A percentile compares a stretch with the other conserved stretches of the same genome.
phyloP scores from a whole-genome alignment of 2,797 vertebrate species.

The Notolabrus celidotus region DNA sequence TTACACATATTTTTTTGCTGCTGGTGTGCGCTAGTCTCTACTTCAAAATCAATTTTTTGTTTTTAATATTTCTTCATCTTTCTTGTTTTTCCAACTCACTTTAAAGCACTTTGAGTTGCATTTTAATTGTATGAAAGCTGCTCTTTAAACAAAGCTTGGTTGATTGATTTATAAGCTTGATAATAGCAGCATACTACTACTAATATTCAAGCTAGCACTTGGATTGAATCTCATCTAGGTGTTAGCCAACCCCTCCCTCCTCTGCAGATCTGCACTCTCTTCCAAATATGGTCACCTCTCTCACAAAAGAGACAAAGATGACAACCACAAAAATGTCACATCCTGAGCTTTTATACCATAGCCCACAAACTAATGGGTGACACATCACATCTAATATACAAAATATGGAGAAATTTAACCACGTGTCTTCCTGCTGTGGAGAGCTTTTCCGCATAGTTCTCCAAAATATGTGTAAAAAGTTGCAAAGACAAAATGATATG shows the following conservation, averaged over 20 bases:
- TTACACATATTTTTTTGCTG: too few relatives aligned
- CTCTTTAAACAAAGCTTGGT: too few relatives aligned
- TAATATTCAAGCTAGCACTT: not conserved
- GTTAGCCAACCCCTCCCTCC: not conserved
- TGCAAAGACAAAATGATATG: not conserved
- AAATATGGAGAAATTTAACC: not conserved
- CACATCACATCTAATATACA: not conserved
- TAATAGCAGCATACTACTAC: too few relatives aligned
- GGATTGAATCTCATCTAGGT: not conserved
- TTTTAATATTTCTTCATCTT: too few relatives aligned
- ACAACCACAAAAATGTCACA: not conserved
- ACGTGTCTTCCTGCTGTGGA: not conserved
- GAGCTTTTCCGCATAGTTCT: not conserved
- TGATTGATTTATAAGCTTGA: too few relatives aligned
- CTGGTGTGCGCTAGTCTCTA: too few relatives aligned
- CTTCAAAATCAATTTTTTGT: too few relatives aligned
- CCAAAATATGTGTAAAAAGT: not conserved
- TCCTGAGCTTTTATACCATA: not conserved
- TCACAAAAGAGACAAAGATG: not conserved
- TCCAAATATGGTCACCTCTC: not conserved
- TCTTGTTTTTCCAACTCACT: too few relatives aligned
- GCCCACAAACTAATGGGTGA: not conserved
- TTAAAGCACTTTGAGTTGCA: too few relatives aligned
- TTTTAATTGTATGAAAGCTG: too few relatives aligned
- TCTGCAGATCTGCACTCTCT: not conserved